These are phyloP conservation scores for Azemiops feae DNA, from an alignment of 2,113 vertebrate genomes.

Conservation along the genomic window DNA sequence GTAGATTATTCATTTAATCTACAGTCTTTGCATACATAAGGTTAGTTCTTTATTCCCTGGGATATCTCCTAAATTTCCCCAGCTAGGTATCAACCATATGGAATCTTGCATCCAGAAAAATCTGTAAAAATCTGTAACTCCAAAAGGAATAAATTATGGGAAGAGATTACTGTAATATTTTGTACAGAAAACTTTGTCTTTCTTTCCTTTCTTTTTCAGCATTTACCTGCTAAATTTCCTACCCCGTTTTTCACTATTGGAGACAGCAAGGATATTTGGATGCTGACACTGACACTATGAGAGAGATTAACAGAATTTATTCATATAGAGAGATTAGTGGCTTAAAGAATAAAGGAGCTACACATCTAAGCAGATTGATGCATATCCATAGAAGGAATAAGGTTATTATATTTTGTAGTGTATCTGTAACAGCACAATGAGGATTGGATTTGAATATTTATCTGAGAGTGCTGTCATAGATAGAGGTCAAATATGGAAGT, in stretches of 20 bases:
- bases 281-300: background rate
- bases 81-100: background rate
- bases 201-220: background rate
- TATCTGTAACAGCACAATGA: background rate
- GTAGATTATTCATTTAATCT: background rate
- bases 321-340: background rate
- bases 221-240: background rate
- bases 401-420: background rate
- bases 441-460: background rate
- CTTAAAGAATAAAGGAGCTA: background rate
- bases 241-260: background rate
- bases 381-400: background rate
- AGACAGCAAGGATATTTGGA: background rate
- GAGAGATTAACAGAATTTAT: background rate
- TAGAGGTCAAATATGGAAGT: background rate
- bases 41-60: background rate
- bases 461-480: background rate
- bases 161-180: background rate
- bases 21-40: background rate
- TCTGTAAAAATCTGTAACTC: background rate
- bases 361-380: no score
- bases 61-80: background rate
- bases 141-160: background rate
- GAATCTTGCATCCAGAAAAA: background rate
- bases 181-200: background rate